Evolutionary conservation across 2,888 invertebrate species (phyloP).

Genomic region (Leptopterna dolabrata): DNA sequence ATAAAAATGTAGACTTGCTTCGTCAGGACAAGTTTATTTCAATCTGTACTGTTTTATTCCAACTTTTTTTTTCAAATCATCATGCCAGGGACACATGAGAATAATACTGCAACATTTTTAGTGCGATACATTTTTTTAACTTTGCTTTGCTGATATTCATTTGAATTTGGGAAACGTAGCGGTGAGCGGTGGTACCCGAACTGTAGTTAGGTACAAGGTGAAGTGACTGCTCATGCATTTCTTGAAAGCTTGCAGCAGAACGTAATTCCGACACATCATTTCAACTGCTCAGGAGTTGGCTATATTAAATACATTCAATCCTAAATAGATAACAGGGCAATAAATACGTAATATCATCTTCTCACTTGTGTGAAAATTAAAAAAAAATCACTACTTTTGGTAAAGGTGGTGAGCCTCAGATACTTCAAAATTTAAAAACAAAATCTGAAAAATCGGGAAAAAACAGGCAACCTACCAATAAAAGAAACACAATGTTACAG

Average conservation of each 20-base stretch:
- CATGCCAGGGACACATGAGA: constrained; percentile 51
- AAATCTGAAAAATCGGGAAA: neutral
- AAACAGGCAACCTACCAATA: constrained; percentile 40
- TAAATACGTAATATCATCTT: neutral
- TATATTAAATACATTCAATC: constrained; percentile 12
- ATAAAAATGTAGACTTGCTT: neutral
- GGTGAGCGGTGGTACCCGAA: neutral
- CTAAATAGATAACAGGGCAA: constrained; percentile 12
- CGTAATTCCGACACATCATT: neutral
- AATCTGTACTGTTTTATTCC: neutral
- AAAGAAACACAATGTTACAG: constrained; percentile 31
- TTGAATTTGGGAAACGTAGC: neutral
- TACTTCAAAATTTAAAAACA: neutral
- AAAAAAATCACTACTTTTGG: neutral
- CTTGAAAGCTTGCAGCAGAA: neutral
- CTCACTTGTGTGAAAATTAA: neutral
- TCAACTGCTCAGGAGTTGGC: neutral
- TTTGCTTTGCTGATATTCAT: neutral
- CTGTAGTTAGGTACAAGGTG: neutral
- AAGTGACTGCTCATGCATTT: neutral
- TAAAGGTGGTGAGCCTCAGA: neutral
- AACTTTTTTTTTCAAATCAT: constrained; percentile 18
- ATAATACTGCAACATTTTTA: constrained; percentile 35
- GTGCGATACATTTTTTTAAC: constrained; percentile 5
- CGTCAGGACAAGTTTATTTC: constrained; percentile 39